Evolutionary conservation across 2,113 vertebrate species (phyloP).

Genomic region (Microcebus lehilahytsara): DNA sequence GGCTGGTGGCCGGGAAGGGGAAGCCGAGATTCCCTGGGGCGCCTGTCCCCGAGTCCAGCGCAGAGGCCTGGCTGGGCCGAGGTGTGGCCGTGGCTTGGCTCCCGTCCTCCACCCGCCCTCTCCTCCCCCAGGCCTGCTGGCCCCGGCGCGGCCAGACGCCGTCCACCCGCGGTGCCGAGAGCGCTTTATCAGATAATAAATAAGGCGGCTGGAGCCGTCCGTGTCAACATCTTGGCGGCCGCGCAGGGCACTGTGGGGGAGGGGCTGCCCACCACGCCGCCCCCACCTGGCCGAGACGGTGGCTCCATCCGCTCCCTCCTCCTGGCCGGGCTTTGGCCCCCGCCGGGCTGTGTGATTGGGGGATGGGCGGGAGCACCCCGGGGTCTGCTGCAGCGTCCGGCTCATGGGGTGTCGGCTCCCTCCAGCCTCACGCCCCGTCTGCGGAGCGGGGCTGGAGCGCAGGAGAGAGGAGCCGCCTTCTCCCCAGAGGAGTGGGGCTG

Average conservation of each 20-base stretch:
- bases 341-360: not conserved
- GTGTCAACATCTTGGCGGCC: constrained; percentile 83
- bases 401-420: not conserved
- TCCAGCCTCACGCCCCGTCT: not conserved
- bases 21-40: not conserved
- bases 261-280: not conserved
- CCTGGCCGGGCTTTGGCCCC: not conserved
- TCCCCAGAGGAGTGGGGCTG: too few species aligned
- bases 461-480: not conserved
- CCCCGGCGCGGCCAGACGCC: constrained; percentile 67
- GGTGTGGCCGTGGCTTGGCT: not conserved
- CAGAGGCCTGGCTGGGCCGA: not conserved
- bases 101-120: not conserved
- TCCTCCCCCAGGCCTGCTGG: constrained; percentile 19
- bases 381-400: not conserved
- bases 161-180: constrained; percentile 68
- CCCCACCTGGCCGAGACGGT: not conserved
- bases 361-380: not conserved
- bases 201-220: constrained; percentile 85
- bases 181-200: constrained; percentile 82
- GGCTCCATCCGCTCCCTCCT: not conserved
- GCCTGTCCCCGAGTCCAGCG: not conserved
- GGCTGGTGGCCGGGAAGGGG: not conserved
- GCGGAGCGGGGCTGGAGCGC: not conserved
- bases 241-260: not conserved